phyloP scores from a whole-genome alignment of 2,113 vertebrate species.

The Solea solea region DNA sequence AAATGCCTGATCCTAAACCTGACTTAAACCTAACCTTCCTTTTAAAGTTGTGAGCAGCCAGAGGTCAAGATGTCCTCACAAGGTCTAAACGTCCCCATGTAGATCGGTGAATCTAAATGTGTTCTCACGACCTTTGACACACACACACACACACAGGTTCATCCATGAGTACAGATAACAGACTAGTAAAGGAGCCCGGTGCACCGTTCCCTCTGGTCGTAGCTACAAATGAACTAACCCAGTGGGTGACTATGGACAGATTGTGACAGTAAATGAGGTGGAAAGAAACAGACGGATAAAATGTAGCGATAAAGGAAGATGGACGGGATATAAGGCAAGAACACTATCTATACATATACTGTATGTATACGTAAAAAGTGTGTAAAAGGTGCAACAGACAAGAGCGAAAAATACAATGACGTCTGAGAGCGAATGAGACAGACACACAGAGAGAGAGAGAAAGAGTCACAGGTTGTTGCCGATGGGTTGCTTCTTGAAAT shows the following conservation, averaged over 20 bases:
- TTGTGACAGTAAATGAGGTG: conserved; percentile 64
- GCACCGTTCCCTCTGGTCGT: conserved; percentile 61
- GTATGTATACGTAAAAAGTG: conserved; percentile 1
- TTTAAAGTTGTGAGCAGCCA: too few relatives aligned
- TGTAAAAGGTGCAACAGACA: background rate
- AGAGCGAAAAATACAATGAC: conserved; percentile 6
- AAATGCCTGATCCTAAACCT: too few relatives aligned
- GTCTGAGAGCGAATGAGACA: conserved; percentile 10
- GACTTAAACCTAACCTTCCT: too few relatives aligned
- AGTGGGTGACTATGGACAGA: conserved; percentile 53
- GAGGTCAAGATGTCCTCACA: too few relatives aligned
- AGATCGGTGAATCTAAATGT: too few relatives aligned
- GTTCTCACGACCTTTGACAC: too few relatives aligned
- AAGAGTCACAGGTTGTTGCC: conserved; percentile 66
- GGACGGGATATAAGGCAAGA: background rate
- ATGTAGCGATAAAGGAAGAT: conserved; percentile 15
- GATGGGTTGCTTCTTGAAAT: conserved; percentile 70
- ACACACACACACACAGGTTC: conserved; percentile 8
- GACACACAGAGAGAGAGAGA: conserved; percentile 16
- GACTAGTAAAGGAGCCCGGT: conserved; percentile 40
- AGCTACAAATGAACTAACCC: conserved; percentile 62
- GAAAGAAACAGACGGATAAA: conserved; percentile 46
- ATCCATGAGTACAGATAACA: conserved; percentile 58
- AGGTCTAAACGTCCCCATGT: too few relatives aligned
- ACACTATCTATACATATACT: background rate